These are phyloP conservation scores for Polia nebulosa DNA, from an alignment of 2,888 invertebrate genomes.

Conservation along the genomic window DNA sequence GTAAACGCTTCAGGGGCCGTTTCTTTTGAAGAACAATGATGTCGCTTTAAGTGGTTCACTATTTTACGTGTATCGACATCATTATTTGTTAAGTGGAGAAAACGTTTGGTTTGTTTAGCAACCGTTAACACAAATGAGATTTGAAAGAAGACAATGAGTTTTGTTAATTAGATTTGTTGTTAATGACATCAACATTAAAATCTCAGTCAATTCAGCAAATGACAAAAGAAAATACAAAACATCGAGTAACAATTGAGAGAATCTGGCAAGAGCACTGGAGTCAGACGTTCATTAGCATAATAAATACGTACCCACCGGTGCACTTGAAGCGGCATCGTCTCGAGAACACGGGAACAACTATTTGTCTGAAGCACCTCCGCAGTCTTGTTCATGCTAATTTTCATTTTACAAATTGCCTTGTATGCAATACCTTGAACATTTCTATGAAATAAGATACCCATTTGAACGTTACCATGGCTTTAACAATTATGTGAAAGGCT, in stretches of 20 bases:
- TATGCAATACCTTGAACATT: constrained; percentile 58
- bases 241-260: constrained; percentile 60
- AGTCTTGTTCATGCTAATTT: constrained; percentile 82
- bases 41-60: constrained; percentile 62
- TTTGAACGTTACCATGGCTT: constrained; percentile 29
- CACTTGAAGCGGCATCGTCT: constrained; percentile 71
- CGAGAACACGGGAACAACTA: constrained; percentile 74
- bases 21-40: constrained; percentile 73
- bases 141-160: constrained; percentile 24
- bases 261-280: constrained; percentile 66
- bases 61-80: constrained; percentile 42
- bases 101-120: constrained; percentile 17
- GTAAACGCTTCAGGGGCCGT: constrained; percentile 70
- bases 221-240: constrained; percentile 44
- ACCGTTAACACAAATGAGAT: constrained; percentile 2
- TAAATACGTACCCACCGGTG: constrained; percentile 74
- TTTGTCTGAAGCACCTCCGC: constrained; percentile 78
- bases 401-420: constrained; percentile 75
- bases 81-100: constrained; percentile 34
- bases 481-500: constrained; percentile 41
- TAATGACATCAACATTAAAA: constrained; percentile 41
- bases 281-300: constrained; percentile 85
- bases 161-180: constrained; percentile 11
- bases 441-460: constrained; percentile 52
- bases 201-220: constrained; percentile 22